phyloP scores from a whole-genome alignment of 2,797 vertebrate genomes.

The Bufotes viridis region DNA sequence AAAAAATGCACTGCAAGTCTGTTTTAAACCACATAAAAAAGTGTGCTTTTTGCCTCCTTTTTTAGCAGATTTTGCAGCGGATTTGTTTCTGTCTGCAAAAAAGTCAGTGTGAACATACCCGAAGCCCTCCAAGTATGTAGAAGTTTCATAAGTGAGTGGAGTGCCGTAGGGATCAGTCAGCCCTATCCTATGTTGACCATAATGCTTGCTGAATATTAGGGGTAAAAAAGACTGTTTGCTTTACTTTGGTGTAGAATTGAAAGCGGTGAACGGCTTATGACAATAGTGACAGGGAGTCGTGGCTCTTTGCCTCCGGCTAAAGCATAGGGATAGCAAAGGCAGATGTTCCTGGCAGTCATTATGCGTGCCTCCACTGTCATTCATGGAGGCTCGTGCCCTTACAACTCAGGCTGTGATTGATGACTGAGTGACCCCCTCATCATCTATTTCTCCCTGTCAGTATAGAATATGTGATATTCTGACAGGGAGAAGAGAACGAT shows the following conservation, averaged over 20 bases:
- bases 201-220: too few species aligned
- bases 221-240: not conserved
- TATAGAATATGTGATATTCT: not conserved
- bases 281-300: not conserved
- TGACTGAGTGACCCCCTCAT: not conserved
- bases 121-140: too few species aligned
- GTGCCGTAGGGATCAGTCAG: too few species aligned
- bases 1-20: too few species aligned
- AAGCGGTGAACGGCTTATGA: not conserved
- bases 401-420: not conserved
- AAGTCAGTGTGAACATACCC: too few species aligned
- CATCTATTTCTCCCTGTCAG: slow-evolving; percentile 6
- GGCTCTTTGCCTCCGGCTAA: slow-evolving; percentile 7
- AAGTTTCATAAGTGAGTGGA: too few species aligned
- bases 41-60: too few species aligned
- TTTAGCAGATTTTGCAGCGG: too few species aligned
- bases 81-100: too few species aligned
- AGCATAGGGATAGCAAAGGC: not conserved
- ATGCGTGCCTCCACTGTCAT: not conserved
- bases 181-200: too few species aligned
- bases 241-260: not conserved
- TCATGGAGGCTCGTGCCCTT: not conserved
- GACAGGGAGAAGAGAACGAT: not conserved
- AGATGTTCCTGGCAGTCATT: not conserved
- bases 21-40: too few species aligned